Evolutionary conservation across 2,888 invertebrate species (phyloP).

Genomic region (Rhodophaea formosa): DNA sequence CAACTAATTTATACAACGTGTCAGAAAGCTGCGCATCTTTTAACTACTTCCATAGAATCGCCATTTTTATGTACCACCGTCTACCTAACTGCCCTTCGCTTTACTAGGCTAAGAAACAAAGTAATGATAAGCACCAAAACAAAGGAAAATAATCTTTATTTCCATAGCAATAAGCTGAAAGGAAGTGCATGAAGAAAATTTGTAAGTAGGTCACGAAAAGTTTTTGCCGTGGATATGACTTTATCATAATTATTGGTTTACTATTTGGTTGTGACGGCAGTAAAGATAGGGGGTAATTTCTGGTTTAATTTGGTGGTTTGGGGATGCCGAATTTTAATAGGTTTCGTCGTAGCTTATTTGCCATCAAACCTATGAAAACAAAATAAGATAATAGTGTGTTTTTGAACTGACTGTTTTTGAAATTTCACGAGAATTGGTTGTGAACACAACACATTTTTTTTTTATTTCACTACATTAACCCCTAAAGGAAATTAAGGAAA

Average conservation of each 20-base stretch:
- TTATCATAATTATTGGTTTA: not conserved
- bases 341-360: not conserved
- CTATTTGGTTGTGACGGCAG: constrained; percentile 2
- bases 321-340: not conserved
- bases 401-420: too few relatives aligned
- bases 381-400: too few relatives aligned
- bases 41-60: not conserved
- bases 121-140: not conserved
- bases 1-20: not conserved
- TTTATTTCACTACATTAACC: too few relatives aligned
- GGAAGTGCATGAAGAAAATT: not conserved
- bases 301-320: not conserved
- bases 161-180: not conserved
- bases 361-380: too few relatives aligned
- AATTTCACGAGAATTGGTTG: too few relatives aligned
- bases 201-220: constrained; percentile 11
- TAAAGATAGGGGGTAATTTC: not conserved
- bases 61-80: not conserved
- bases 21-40: not conserved
- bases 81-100: constrained; percentile 6
- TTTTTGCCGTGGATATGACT: constrained; percentile 5
- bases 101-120: constrained; percentile 9
- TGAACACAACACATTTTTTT: too few relatives aligned
- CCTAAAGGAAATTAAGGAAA: too few relatives aligned
- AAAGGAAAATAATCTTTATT: not conserved